Evolutionary conservation across 1,140 invertebrate species (phyloP).

Genomic region (Diorhabda carinulata): DNA sequence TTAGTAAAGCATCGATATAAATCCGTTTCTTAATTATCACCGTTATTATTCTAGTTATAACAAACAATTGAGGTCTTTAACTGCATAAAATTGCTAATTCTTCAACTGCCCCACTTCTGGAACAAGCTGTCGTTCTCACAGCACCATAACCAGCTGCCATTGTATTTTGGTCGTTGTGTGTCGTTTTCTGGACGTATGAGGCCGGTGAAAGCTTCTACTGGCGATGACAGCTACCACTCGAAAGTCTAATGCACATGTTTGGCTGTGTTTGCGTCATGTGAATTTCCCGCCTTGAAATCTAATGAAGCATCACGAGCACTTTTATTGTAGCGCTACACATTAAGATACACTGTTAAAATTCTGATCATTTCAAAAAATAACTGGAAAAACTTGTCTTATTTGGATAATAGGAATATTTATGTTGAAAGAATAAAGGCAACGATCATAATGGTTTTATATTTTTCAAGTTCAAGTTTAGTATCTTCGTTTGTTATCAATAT

Average conservation of each 20-base stretch:
- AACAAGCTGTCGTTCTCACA: background rate
- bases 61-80: too few relatives aligned
- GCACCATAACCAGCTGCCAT: background rate
- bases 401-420: too few relatives aligned
- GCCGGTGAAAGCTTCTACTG: slow-evolving; percentile 11
- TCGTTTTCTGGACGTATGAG: background rate
- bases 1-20: too few relatives aligned
- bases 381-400: too few relatives aligned
- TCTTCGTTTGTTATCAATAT: too few relatives aligned
- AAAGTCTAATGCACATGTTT: slow-evolving; percentile 39
- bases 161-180: background rate
- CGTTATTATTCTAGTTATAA: too few relatives aligned
- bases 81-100: too few relatives aligned
- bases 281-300: slow-evolving; percentile 35
- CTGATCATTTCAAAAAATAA: background rate
- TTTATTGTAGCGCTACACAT: slow-evolving; percentile 19
- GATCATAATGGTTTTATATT: too few relatives aligned
- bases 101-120: background rate
- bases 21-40: too few relatives aligned
- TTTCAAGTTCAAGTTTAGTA: too few relatives aligned
- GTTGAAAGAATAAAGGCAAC: too few relatives aligned
- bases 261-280: slow-evolving; percentile 23
- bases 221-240: slow-evolving; percentile 29
- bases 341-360: background rate
- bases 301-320: slow-evolving; percentile 39